Evolutionary conservation across 2,113 vertebrate species (phyloP).

Genomic region (Cnemophilus loriae): DNA sequence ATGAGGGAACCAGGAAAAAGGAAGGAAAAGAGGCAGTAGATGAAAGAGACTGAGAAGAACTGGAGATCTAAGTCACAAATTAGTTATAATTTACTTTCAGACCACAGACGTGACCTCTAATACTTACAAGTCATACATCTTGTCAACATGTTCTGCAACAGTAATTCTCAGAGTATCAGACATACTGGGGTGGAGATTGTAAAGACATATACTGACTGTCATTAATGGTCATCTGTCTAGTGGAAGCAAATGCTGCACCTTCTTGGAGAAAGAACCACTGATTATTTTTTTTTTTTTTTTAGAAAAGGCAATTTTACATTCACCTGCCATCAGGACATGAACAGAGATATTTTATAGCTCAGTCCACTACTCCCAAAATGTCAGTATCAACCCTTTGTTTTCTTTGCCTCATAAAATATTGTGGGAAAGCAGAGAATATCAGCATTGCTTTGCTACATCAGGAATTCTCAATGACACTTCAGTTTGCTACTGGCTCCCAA

Average conservation of each 20-base stretch:
- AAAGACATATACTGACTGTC: neutral
- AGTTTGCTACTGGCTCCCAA: neutral
- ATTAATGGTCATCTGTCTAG: neutral
- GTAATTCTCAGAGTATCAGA: neutral
- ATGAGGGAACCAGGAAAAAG: neutral
- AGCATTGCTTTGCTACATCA: neutral
- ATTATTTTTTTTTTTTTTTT: neutral
- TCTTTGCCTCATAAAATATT: neutral
- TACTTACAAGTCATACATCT: neutral
- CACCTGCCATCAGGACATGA: neutral
- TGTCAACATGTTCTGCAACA: neutral
- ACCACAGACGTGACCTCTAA: neutral
- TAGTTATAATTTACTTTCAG: neutral
- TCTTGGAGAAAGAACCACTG: neutral
- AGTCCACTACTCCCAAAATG: neutral
- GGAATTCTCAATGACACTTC: neutral
- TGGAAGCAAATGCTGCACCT: neutral
- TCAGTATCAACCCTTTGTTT: neutral
- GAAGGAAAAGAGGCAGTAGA: neutral
- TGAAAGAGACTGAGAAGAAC: neutral
- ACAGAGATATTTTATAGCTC: neutral
- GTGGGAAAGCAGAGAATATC: neutral
- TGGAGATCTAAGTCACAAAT: neutral
- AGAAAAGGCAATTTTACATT: neutral
- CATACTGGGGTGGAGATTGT: neutral